phyloP scores from a whole-genome alignment of 2,888 invertebrate genomes.

The Kuschelorhynchus macadamiae region DNA sequence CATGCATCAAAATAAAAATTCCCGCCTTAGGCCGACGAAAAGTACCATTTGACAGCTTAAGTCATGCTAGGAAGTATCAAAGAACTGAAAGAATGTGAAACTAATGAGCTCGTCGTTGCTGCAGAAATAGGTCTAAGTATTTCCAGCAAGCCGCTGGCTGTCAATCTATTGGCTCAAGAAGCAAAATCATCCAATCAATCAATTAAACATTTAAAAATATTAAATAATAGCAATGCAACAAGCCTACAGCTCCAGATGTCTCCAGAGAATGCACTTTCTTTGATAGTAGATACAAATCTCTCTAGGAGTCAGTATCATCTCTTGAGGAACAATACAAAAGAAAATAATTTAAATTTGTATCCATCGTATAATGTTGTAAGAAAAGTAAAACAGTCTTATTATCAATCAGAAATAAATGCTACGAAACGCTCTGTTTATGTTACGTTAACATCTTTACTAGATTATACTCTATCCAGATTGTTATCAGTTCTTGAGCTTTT shows the following conservation, averaged over 20 bases:
- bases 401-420: neutral
- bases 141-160: conserved; percentile 3
- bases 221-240: conserved; percentile 5
- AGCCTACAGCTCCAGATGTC: conserved; percentile 6
- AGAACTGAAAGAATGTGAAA: conserved; percentile 5
- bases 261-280: conserved; percentile 5
- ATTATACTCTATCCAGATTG: conserved; percentile 8
- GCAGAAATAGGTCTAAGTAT: conserved; percentile 7
- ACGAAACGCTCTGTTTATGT: conserved; percentile 3
- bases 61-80: neutral
- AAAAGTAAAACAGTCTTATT: neutral
- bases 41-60: too few relatives aligned
- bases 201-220: conserved; percentile 9
- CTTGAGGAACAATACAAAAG: neutral
- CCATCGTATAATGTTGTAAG: neutral
- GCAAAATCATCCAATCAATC: conserved; percentile 6
- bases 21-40: too few relatives aligned
- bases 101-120: neutral
- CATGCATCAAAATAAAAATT: neutral
- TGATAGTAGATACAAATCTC: conserved; percentile 14
- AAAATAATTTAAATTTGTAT: conserved; percentile 1
- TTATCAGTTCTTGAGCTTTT: conserved; percentile 7
- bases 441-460: conserved; percentile 1
- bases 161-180: conserved; percentile 10
- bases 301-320: neutral